Base-by-base conservation (phyloP, 2,113 vertebrate genomes). In the Bubalus kerabau region DNA sequence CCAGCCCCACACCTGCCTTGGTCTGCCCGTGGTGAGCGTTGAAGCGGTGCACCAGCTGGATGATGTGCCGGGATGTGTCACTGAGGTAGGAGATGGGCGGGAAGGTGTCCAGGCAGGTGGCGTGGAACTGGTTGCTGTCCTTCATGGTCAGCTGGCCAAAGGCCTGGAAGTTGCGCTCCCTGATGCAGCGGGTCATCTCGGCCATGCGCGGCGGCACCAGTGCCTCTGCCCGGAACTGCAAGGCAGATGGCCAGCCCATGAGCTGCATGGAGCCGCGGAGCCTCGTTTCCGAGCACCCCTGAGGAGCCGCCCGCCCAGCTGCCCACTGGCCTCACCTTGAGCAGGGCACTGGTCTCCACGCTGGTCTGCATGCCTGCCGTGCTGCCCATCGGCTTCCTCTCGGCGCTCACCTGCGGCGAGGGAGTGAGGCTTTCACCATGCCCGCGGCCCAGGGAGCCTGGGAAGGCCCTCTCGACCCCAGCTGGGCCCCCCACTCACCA, bases 101-200 rank as follows among this genome's bases (percentile, higher is more conserved):
- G 97, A 99, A 99, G 36, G 99, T 99, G 98, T 99, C 99, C 2
- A 99, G 99, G 98, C 99, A 99, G 89, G 99, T 99, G 98, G 99
- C 99, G 0, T 99, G 99, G 97, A 99, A 99, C 98, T 99, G 99
- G 98, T 99, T 99, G 98, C 99, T 99, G 98, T 99, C 99, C 97
- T 98, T 99, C 99, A 99, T 99, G 97, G 99, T 99, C 62, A 99
- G 99, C 97, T 99, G 99, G 43, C 99, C 99, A 2, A 99, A 99
- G 1, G 98, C 97, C 87, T 99, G 96, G 0, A 99, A 99, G 98
- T 99, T 99, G 64, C 98, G 98, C 48, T 98, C 98, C 6, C 0
- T 98, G 97, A 99, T 98, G 5, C 99, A 99, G 46, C 16, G 97
- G 23, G 93, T 98, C 99, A 99, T 99, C 97, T 99, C 99, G 0